Conservation (phyloP, 2,888 invertebrate genomes). For the Perizoma affinitatum region DNA sequence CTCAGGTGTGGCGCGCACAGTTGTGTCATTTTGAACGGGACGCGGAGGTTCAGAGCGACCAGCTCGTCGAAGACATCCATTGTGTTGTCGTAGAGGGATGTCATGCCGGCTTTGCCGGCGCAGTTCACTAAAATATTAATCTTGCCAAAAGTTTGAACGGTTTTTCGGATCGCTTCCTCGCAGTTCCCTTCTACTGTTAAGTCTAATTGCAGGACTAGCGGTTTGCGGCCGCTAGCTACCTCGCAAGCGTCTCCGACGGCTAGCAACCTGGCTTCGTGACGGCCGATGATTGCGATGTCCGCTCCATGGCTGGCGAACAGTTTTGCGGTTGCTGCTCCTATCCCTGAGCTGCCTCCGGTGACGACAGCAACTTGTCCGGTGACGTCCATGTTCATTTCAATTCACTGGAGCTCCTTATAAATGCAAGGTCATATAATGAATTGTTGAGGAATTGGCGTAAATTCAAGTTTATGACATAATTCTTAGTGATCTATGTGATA, state of each 20-base stretch:
- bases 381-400: conserved; percentile 50
- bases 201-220: conserved; percentile 57
- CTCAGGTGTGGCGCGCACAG: conserved; percentile 57
- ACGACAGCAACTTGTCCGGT: conserved; percentile 61
- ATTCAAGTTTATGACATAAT: too few species aligned
- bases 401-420: too few species aligned
- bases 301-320: conserved; percentile 59
- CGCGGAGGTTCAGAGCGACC: conserved; percentile 57
- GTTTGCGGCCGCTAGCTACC: conserved; percentile 47
- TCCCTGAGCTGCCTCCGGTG: conserved; percentile 67
- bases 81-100: conserved; percentile 58
- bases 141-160: conserved; percentile 51
- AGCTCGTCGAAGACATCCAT: conserved; percentile 63
- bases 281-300: conserved; percentile 55
- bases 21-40: conserved; percentile 62
- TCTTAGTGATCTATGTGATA: too few species aligned
- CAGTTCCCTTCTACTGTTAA: conserved; percentile 55
- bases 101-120: conserved; percentile 56
- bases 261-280: conserved; percentile 54
- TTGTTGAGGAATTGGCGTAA: too few species aligned
- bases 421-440: too few species aligned
- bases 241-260: conserved; percentile 54
- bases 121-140: conserved; percentile 64
- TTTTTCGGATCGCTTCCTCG: conserved; percentile 56
- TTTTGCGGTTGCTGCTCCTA: conserved; percentile 64